Base-by-base conservation (phyloP, 2,797 vertebrate species). In the Austrolebias charrua region DNA sequence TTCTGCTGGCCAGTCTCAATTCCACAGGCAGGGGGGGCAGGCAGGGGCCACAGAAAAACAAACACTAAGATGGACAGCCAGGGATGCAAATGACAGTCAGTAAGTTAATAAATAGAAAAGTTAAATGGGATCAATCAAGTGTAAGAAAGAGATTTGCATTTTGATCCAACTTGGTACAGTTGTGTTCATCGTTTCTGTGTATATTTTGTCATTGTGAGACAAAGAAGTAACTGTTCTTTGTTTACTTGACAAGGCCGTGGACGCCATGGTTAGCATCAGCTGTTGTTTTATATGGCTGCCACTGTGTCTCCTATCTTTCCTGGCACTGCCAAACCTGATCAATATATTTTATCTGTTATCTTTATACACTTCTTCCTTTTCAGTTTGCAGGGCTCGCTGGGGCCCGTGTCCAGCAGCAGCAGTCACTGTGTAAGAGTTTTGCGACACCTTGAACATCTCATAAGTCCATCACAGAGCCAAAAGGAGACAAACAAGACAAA, bases 1-100 rank as follows among this genome's bases (percentile, higher is more conserved):
- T 55, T 77, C 61, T 63, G 64, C 72, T 61, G 74, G 64, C 57
- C 59, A 56, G 68, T 62, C 61, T 71, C 59, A 57, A 18, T 10
- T 18, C 64, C 53, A 58, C 46, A 77, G 66, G 53, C 45, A 67
- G 57, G 40, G 29, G 69, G 63, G 71, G 65, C 65, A 49, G 33
- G 60, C 19, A 56, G 55, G 78, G 67, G 71, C 73, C 71, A 67
- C 24, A 11, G 50, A 14, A 49, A 61, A 31, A 70, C 73, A 46
- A 52, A 70, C 20, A 18, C 59, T 52, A 61, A 61, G 54, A 46
- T 51, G 62, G 40, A 60, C 50, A 59, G 42, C 11, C 58, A 46
- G 18, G 49, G 40, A 55, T 43, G 57, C 64, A 51, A 51, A 57
- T 31, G 11, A 29, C 53, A 67, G 7, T 38, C 7, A 38, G 35